Conservation (phyloP, 1,140 invertebrate species). For the Rhagoletis pomonella region DNA sequence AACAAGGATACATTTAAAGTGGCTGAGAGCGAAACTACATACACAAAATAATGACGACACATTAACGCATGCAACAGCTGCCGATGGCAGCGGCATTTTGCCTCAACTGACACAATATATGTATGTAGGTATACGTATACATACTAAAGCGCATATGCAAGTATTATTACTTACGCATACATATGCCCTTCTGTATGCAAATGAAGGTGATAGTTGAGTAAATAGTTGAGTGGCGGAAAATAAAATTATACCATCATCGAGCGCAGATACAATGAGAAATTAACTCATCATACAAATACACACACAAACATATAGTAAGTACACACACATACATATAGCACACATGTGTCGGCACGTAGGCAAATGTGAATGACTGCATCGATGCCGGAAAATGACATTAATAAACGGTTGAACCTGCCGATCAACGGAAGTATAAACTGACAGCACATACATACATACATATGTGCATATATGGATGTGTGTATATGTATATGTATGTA, state of each 20-base stretch:
- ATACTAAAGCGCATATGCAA: neutral
- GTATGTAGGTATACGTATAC: neutral
- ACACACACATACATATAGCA: neutral
- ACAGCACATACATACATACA: neutral
- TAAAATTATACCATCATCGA: slow-evolving; percentile 14
- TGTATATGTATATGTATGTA: neutral
- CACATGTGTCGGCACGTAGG: neutral
- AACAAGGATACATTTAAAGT: slow-evolving; percentile 38
- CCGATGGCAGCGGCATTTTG: slow-evolving; percentile 43
- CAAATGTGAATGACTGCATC: neutral
- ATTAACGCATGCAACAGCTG: slow-evolving; percentile 33
- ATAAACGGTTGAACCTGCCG: slow-evolving; percentile 26
- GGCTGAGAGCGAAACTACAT: slow-evolving; percentile 8
- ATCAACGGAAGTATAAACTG: slow-evolving; percentile 14
- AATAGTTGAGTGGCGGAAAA: slow-evolving; percentile 40
- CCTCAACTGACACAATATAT: slow-evolving; percentile 4
- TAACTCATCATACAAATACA: slow-evolving; percentile 6
- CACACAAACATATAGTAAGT: neutral
- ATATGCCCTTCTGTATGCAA: neutral
- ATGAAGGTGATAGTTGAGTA: slow-evolving; percentile 35
- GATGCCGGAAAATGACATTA: slow-evolving; percentile 38
- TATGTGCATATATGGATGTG: neutral
- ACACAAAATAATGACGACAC: slow-evolving; percentile 39
- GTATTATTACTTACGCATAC: neutral
- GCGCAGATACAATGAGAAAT: slow-evolving; percentile 36